Evolutionary conservation across 2,797 vertebrate species (phyloP).

Genomic region (Catostomus latipinnis): DNA sequence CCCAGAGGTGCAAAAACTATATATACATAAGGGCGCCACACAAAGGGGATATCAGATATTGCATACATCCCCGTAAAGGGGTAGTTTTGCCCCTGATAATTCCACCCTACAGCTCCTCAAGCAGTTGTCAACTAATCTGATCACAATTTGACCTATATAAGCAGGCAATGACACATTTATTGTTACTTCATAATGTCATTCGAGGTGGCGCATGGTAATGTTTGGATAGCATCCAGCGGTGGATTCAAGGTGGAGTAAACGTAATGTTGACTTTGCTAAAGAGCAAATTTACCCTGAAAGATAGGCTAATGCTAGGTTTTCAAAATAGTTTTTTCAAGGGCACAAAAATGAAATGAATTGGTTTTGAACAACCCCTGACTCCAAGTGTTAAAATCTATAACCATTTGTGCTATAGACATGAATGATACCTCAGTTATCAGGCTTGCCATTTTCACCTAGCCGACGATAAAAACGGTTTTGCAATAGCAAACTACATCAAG

Average conservation of each 20-base stretch:
- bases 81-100: background rate
- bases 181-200: background rate
- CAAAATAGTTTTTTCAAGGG: background rate
- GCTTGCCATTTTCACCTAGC: background rate
- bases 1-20: conserved; percentile 12
- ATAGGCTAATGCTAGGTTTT: background rate
- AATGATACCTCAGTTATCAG: background rate
- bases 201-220: background rate
- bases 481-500: no score
- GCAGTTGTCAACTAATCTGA: background rate
- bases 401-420: background rate
- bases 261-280: background rate
- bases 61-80: no score
- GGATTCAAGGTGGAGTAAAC: background rate
- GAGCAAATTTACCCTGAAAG: conserved; percentile 5
- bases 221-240: background rate
- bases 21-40: background rate
- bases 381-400: background rate
- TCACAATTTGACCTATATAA: background rate
- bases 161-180: background rate
- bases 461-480: background rate
- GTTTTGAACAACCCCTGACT: no score
- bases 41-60: background rate
- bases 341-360: no score
- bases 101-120: background rate